Evolutionary conservation across 2,888 invertebrate species (phyloP).

Genomic region (Pseudeuparius sepicola): DNA sequence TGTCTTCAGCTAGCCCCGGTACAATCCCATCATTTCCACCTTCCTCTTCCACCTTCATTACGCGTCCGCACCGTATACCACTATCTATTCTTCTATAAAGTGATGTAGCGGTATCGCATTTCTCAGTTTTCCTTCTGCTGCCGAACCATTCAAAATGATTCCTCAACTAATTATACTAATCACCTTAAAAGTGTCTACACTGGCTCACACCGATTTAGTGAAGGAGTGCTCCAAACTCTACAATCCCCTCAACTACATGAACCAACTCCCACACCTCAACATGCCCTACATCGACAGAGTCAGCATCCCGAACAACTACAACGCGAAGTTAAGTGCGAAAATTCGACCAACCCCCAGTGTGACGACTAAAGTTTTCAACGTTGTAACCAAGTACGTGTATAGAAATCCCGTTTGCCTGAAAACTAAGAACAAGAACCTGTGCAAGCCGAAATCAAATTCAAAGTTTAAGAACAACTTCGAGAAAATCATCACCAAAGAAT

Average conservation of each 20-base stretch:
- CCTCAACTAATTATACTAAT: too few species aligned
- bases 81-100: too few species aligned
- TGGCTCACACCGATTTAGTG: too few species aligned
- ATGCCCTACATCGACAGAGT: constrained; percentile 33
- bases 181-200: too few species aligned
- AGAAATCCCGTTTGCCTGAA: constrained; percentile 37
- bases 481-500: constrained; percentile 33
- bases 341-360: constrained; percentile 33
- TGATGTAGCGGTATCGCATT: too few species aligned
- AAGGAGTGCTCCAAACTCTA: constrained; percentile 32
- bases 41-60: too few species aligned
- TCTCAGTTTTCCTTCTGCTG: too few species aligned
- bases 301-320: constrained; percentile 26
- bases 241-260: constrained; percentile 33
- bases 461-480: constrained; percentile 25
- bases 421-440: constrained; percentile 28
- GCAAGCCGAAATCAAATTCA: constrained; percentile 20
- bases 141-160: too few species aligned
- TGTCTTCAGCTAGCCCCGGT: too few species aligned
- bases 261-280: constrained; percentile 32
- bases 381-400: constrained; percentile 35
- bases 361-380: constrained; percentile 34
- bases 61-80: too few species aligned
- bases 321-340: constrained; percentile 9
- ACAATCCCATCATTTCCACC: too few species aligned